phyloP scores from a whole-genome alignment of 2,888 invertebrate species.

The Eledona agricola region DNA sequence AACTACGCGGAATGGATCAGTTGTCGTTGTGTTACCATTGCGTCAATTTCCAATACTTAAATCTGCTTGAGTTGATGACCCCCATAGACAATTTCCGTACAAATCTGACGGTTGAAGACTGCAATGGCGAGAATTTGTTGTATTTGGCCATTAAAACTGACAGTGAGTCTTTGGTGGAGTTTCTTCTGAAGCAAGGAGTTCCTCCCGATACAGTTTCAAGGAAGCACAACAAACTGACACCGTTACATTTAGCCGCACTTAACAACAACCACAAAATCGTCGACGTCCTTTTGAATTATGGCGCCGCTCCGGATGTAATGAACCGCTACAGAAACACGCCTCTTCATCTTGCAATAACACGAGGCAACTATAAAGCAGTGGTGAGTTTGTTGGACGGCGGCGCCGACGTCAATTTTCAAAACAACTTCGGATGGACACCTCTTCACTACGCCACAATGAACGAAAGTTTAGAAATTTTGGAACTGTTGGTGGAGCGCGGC shows the following conservation, averaged over 20 bases:
- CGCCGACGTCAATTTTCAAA: conserved; percentile 10
- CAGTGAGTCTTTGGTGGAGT: not conserved
- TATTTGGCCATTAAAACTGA: conserved; percentile 9
- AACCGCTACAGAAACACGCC: conserved; percentile 19
- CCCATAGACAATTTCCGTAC: not conserved
- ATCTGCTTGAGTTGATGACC: conserved; percentile 2
- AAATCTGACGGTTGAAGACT: conserved; percentile 1
- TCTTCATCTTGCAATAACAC: conserved; percentile 10
- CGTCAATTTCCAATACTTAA: conserved; percentile 6
- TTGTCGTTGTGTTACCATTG: conserved; percentile 2
- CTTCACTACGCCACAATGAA: conserved; percentile 9
- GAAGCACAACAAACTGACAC: conserved; percentile 2
- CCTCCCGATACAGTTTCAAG: not conserved
- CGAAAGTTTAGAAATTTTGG: not conserved
- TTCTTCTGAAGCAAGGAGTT: conserved; percentile 3
- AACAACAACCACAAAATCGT: not conserved
- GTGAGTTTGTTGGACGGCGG: not conserved
- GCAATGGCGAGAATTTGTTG: conserved; percentile 10
- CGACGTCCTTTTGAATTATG: not conserved
- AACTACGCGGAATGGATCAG: no score
- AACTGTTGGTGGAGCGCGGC: not conserved
- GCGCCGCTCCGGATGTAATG: conserved; percentile 4
- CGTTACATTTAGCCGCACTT: conserved; percentile 10
- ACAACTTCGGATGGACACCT: conserved; percentile 14
- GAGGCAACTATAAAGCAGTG: conserved; percentile 1